Percentiles rank a stretch among this genome's conserved stretches.
Conservation (phyloP, 2,113 vertebrate species). For the Tychaedon coryphoeus region DNA sequence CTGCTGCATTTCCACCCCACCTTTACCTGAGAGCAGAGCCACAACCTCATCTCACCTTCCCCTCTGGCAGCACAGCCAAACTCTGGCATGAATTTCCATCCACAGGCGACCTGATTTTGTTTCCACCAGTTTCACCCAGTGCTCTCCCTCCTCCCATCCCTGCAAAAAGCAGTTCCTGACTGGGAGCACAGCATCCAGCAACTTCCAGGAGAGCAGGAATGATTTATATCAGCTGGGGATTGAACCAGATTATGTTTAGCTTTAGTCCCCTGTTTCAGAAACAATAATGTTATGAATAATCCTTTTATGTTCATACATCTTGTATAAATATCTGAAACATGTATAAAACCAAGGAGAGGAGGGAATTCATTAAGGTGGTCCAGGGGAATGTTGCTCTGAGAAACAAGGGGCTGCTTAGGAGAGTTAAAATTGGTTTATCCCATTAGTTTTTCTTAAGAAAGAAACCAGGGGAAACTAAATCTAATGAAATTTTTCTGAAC, state of each 20-base stretch:
- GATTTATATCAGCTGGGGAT: slow-evolving; percentile 29
- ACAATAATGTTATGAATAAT: slow-evolving; percentile 30
- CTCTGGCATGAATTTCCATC: neutral
- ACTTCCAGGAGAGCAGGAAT: neutral
- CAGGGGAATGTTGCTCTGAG: neutral
- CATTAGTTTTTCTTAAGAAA: neutral
- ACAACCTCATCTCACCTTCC: neutral
- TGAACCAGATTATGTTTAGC: slow-evolving; percentile 8
- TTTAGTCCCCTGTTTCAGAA: slow-evolving; percentile 25
- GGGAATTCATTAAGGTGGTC: slow-evolving; percentile 27
- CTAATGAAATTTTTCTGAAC: neutral
- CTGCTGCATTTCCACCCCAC: neutral
- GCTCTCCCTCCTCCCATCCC: neutral
- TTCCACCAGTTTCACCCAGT: neutral
- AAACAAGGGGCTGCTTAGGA: neutral
- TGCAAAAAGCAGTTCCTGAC: neutral
- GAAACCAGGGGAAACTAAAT: neutral
- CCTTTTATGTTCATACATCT: slow-evolving; percentile 38
- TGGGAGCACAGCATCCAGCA: neutral
- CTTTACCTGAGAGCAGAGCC: neutral
- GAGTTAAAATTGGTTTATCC: neutral
- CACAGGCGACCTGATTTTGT: neutral
- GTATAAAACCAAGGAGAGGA: neutral
- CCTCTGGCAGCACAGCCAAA: neutral
- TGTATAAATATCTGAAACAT: slow-evolving; percentile 33